These are phyloP conservation scores for Prenolepis imparis DNA, from an alignment of 2,888 invertebrate species.

Conservation along the genomic window DNA sequence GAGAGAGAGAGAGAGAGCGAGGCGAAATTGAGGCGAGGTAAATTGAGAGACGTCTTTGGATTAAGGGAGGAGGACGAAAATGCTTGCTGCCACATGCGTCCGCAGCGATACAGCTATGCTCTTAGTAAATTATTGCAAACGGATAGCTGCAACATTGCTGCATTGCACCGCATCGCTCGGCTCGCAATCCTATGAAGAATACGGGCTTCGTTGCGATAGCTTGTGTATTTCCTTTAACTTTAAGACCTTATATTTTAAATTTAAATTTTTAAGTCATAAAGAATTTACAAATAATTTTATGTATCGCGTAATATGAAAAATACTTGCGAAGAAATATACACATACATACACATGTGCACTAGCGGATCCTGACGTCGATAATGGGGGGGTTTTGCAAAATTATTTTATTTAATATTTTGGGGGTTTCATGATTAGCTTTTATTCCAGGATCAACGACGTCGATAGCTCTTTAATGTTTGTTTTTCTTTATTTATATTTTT, in stretches of 20 bases:
- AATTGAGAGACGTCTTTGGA: constrained; percentile 73
- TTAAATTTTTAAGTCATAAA: background rate
- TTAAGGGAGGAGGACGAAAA: constrained; percentile 67
- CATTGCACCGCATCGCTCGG: background rate
- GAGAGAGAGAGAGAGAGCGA: constrained; percentile 5
- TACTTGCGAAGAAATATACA: background rate
- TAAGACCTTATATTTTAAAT: background rate
- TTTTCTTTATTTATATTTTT: too few species aligned
- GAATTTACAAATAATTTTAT: background rate
- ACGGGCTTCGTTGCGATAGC: background rate
- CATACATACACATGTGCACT: too few species aligned
- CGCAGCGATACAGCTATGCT: constrained; percentile 35
- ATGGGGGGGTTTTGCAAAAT: too few species aligned
- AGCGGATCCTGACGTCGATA: too few species aligned
- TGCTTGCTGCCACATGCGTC: constrained; percentile 58
- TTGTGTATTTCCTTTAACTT: background rate
- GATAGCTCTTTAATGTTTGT: too few species aligned
- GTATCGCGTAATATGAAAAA: background rate
- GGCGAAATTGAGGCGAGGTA: constrained; percentile 71
- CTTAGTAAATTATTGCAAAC: constrained; percentile 50
- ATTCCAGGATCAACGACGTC: too few species aligned
- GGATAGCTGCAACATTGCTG: constrained; percentile 17
- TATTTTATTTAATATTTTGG: too few species aligned
- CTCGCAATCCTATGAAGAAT: constrained; percentile 10
- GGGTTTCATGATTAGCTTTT: too few species aligned